Percentiles rank a stretch among this genome's conserved stretches.
These are phyloP conservation scores for Anagrus nilaparvatae DNA, from an alignment of 1,140 invertebrate genomes.

Conservation along the genomic window DNA sequence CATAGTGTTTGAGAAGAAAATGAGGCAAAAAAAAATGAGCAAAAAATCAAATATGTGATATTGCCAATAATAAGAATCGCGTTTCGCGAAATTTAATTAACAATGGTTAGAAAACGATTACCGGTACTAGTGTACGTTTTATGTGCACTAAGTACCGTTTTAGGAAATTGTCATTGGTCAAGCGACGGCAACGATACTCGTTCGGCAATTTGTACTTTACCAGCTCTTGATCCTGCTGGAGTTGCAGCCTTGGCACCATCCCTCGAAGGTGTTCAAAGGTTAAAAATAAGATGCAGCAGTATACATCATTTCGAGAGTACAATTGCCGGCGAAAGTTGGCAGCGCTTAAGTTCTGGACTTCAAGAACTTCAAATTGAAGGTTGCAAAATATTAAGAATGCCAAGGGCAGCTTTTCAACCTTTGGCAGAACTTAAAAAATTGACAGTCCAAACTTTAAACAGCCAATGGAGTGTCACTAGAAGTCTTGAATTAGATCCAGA, in stretches of 20 bases:
- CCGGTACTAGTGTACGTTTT: too few species aligned
- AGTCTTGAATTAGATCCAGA: constrained; percentile 56
- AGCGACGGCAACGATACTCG: constrained; percentile 51
- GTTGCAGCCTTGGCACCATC: constrained; percentile 55
- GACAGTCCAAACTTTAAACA: constrained; percentile 63
- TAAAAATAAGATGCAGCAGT: constrained; percentile 68
- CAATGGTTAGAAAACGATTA: too few species aligned
- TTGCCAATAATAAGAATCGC: too few species aligned
- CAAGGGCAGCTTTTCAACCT: constrained; percentile 65
- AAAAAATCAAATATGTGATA: too few species aligned
- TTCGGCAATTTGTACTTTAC: constrained; percentile 54
- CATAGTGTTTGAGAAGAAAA: too few species aligned
- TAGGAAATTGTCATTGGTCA: constrained; percentile 41
- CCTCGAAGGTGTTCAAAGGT: constrained; percentile 55
- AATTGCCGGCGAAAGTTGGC: constrained; percentile 59
- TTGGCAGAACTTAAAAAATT: constrained; percentile 64
- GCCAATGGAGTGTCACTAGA: constrained; percentile 63
- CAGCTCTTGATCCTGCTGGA: constrained; percentile 52
- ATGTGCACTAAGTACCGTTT: constrained; percentile 16
- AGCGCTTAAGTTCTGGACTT: constrained; percentile 58
- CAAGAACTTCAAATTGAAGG: constrained; percentile 62
- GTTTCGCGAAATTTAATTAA: too few species aligned
- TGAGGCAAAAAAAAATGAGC: too few species aligned
- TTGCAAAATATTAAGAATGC: constrained; percentile 70
- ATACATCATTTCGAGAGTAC: constrained; percentile 70